A percentile compares a stretch with the other conserved stretches of the same genome.
Evolutionary conservation across 2,113 vertebrate genomes (phyloP).

Genomic region (Nycticorax nycticorax): DNA sequence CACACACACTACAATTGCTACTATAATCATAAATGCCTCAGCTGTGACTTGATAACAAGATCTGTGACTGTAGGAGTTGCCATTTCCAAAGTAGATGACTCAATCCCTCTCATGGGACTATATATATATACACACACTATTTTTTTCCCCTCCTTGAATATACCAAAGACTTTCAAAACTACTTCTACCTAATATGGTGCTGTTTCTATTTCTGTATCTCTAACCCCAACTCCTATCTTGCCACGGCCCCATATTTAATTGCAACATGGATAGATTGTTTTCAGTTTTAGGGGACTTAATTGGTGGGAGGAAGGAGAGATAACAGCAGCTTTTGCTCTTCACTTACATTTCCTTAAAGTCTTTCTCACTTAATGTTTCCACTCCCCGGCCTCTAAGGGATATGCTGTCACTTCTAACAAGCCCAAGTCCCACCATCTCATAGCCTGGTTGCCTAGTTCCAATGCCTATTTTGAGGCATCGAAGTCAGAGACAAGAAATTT

Average conservation of each 20-base stretch:
- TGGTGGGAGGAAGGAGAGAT: neutral
- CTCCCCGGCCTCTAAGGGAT: neutral
- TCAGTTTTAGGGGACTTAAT: neutral
- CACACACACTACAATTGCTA: neutral
- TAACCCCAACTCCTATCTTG: neutral
- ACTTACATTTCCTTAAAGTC: neutral
- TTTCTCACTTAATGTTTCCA: neutral
- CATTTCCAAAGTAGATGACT: neutral
- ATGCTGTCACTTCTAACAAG: neutral
- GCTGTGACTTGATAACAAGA: neutral
- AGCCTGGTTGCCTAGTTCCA: neutral
- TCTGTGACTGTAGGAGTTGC: neutral
- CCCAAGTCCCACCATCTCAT: neutral
- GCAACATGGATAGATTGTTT: neutral
- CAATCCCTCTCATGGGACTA: neutral
- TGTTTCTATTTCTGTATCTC: neutral
- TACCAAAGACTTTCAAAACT: neutral
- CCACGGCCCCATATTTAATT: neutral
- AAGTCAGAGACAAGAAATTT: neutral
- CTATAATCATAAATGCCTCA: neutral
- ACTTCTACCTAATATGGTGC: neutral
- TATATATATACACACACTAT: no score
- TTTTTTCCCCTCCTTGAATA: neutral
- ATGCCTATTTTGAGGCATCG: neutral
- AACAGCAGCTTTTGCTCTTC: neutral